A percentile compares a stretch with the other conserved stretches of the same genome.
These are phyloP conservation scores for Polyergus mexicanus DNA, from an alignment of 1,140 invertebrate genomes.

Conservation along the genomic window DNA sequence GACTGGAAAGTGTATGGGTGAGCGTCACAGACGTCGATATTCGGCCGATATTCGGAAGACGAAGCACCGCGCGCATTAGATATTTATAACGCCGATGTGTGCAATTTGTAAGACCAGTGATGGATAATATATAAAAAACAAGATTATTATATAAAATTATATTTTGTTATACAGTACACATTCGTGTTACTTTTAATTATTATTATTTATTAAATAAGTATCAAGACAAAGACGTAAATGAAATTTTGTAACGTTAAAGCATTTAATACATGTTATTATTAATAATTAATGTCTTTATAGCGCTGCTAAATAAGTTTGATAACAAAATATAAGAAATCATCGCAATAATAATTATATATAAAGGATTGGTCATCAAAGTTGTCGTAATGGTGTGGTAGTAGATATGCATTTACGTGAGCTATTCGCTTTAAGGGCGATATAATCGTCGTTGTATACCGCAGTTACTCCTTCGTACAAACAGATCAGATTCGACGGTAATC, in stretches of 20 bases:
- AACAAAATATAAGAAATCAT: neutral
- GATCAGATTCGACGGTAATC: conserved; percentile 37
- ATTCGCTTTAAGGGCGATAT: conserved; percentile 6
- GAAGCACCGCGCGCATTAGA: neutral
- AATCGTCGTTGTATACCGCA: conserved; percentile 12
- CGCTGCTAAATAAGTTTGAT: neutral
- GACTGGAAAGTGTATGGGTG: neutral
- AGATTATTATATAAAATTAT: conserved; percentile 6
- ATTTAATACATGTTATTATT: neutral
- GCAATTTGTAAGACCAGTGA: conserved; percentile 24
- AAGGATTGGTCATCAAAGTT: neutral
- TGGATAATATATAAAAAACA: neutral
- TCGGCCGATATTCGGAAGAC: neutral
- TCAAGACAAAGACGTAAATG: neutral
- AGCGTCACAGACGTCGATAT: conserved; percentile 3
- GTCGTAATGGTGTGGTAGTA: neutral
- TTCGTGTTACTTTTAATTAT: neutral
- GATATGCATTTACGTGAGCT: neutral
- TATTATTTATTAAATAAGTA: neutral
- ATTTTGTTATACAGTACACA: neutral
- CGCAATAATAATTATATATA: neutral
- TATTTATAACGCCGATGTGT: conserved; percentile 25
- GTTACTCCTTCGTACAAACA: conserved; percentile 49
- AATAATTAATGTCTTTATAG: neutral
- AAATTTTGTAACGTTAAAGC: conserved; percentile 1